These are phyloP conservation scores for Habrosyne pyritoides DNA, from an alignment of 2,888 invertebrate species.

Conservation along the genomic window DNA sequence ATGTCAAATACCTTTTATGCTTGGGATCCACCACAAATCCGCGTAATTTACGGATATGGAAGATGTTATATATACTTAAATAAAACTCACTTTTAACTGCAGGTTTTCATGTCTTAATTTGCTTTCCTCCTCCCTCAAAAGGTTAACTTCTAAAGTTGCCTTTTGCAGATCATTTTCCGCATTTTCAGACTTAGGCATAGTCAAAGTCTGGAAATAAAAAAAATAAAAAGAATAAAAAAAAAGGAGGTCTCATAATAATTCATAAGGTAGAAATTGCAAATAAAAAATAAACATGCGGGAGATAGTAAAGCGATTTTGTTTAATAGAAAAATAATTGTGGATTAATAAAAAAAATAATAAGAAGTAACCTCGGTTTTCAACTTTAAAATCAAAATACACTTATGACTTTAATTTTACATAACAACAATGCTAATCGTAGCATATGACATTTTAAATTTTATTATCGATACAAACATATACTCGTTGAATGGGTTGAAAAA, in stretches of 20 bases:
- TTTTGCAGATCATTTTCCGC: slow-evolving; percentile 83
- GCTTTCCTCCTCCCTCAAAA: slow-evolving; percentile 90
- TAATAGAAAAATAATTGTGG: neutral
- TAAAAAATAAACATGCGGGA: slow-evolving; percentile 51
- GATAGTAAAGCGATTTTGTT: neutral
- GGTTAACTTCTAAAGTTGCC: slow-evolving; percentile 89
- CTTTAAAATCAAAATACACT: too few relatives aligned
- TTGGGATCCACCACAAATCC: neutral
- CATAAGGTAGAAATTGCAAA: slow-evolving; percentile 40
- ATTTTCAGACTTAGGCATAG: slow-evolving; percentile 69
- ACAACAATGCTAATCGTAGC: neutral
- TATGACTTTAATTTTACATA: neutral
- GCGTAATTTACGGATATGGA: neutral
- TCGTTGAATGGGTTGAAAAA: too few relatives aligned
- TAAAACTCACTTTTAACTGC: slow-evolving; percentile 88
- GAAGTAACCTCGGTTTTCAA: neutral
- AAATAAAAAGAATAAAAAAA: slow-evolving; percentile 27
- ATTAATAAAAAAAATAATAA: neutral
- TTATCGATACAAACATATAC: neutral
- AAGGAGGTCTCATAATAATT: slow-evolving; percentile 6
- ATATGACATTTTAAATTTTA: neutral
- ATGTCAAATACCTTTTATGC: neutral
- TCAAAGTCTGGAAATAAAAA: slow-evolving; percentile 60
- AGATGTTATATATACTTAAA: slow-evolving; percentile 20
- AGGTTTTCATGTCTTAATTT: slow-evolving; percentile 93